Evolutionary conservation across 2,797 vertebrate genomes (phyloP), one percentile per base, ranked within the genome.

Genomic region (Parauchenoglanis ngamensis): DNA sequence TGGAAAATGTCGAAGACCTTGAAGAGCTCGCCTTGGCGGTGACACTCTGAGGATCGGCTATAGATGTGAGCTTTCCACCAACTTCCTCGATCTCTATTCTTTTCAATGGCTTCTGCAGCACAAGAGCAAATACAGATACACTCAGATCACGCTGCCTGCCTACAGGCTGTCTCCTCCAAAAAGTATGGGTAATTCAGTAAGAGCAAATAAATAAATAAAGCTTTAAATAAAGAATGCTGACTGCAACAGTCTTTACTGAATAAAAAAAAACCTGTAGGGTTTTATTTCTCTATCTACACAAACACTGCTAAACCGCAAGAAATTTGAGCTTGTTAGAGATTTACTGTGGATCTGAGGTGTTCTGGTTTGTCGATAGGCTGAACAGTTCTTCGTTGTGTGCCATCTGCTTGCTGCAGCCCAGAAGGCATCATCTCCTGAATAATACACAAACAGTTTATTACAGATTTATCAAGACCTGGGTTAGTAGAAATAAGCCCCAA

Each of bases 71-170:
- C 88, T 94, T 92, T 63, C 95, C 96, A 81, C 95, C 96, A 86
- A 97, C 93, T 91, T 98, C 98, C 93, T 97, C 96, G 61, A 99
- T 97, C 40, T 95, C 89, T 63, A 99, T 92, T 92, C 97, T 96
- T 93, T 61, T 95, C 90, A 98, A 91, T 59, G 97, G 96, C 90
- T 97, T 98, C 98, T 99, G 92, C 21, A 19, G 78, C 3, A 19
- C 3, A 67, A 54, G 13, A 57, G n/a, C 19, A 83, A 49, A 75
- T 40, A 73, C 12, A 67, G 75, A 35, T 4, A 56, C 1, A 31
- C 1, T 57, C 52, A 57, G 28, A 23, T 78, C 76, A 57, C 23
- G 54, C 28, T 35, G 13, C 4, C 49, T 7, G 49, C 5, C 6
- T 78, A 35, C 2, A 35, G 19, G 10, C 28, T 12, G 12, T 12